Percentiles rank a stretch among this genome's conserved stretches.
These are phyloP conservation scores for Saccostrea glomerata DNA, from an alignment of 1,140 invertebrate genomes.

Conservation along the genomic window DNA sequence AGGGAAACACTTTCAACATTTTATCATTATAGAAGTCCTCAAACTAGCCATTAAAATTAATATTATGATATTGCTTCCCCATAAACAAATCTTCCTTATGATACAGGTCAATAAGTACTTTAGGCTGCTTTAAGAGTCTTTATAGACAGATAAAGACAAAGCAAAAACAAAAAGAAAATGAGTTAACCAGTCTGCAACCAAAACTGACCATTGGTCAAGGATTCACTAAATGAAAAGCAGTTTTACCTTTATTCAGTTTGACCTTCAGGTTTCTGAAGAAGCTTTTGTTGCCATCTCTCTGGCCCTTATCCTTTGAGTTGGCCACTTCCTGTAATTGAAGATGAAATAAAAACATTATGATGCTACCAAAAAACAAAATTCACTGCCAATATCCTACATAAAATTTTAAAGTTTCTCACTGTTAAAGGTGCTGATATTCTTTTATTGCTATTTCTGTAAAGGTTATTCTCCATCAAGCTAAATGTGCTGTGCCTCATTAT, in stretches of 20 bases:
- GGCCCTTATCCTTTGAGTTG: not conserved
- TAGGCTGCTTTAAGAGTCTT: too few relatives aligned
- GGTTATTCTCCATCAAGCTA: not conserved
- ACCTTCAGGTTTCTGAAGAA: slow-evolving; percentile 22
- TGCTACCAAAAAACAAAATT: too few relatives aligned
- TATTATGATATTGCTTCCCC: too few relatives aligned
- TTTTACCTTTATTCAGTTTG: slow-evolving; percentile 6
- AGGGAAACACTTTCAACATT: too few relatives aligned
- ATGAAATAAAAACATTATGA: not conserved
- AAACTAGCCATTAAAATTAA: too few relatives aligned
- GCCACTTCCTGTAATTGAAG: not conserved
- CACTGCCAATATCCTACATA: not conserved
- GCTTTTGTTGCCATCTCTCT: not conserved
- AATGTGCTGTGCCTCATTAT: not conserved
- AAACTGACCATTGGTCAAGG: too few relatives aligned
- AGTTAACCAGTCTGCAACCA: too few relatives aligned
- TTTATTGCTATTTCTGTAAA: not conserved
- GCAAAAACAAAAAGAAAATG: too few relatives aligned
- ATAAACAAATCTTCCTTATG: too few relatives aligned
- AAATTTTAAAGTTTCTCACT: not conserved
- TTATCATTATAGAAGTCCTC: too few relatives aligned
- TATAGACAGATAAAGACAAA: too few relatives aligned
- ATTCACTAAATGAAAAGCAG: not conserved
- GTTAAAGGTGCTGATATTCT: not conserved
- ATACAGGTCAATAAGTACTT: too few relatives aligned